These are phyloP conservation scores for Eupleurogrammus muticus DNA, from an alignment of 2,797 vertebrate species.

Conservation along the genomic window DNA sequence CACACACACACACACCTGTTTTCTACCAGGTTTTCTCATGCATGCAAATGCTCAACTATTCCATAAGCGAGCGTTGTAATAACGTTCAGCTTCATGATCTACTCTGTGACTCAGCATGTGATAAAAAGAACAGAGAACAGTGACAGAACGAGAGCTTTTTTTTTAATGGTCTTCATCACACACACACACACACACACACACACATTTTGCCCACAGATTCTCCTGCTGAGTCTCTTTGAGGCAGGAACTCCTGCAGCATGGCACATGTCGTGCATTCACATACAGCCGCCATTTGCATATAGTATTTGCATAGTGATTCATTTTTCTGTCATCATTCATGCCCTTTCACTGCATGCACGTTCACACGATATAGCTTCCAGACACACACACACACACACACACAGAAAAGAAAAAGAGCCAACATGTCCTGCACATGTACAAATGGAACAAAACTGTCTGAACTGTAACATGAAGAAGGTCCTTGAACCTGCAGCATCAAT, in stretches of 20 bases:
- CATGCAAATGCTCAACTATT: constrained; percentile 23
- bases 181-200: too few relatives aligned
- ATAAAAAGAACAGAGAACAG: constrained; percentile 34
- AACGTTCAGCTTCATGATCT: constrained; percentile 49
- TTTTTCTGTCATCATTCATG: constrained; percentile 38
- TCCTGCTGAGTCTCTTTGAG: neutral
- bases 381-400: constrained; percentile 16
- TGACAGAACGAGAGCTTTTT: constrained; percentile 53
- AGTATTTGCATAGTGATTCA: constrained; percentile 49
- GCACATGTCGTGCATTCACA: constrained; percentile 12
- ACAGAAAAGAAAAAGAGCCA: constrained; percentile 17
- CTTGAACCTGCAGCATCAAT: constrained; percentile 24
- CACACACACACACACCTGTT: neutral
- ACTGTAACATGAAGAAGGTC: constrained; percentile 37
- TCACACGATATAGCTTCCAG: constrained; percentile 8
- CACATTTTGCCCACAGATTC: constrained; percentile 1
- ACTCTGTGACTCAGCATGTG: constrained; percentile 69
- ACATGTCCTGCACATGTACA: constrained; percentile 28
- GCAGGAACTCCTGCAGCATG: neutral
- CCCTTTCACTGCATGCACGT: constrained; percentile 14
- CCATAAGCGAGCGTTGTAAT: constrained; percentile 41
- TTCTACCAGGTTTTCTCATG: constrained; percentile 23
- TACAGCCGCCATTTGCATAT: constrained; percentile 53
- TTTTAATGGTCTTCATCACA: constrained; percentile 54
- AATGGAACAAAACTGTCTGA: constrained; percentile 48